Conservation (phyloP, 2,113 vertebrate genomes). For the Cheilinus undulatus region DNA sequence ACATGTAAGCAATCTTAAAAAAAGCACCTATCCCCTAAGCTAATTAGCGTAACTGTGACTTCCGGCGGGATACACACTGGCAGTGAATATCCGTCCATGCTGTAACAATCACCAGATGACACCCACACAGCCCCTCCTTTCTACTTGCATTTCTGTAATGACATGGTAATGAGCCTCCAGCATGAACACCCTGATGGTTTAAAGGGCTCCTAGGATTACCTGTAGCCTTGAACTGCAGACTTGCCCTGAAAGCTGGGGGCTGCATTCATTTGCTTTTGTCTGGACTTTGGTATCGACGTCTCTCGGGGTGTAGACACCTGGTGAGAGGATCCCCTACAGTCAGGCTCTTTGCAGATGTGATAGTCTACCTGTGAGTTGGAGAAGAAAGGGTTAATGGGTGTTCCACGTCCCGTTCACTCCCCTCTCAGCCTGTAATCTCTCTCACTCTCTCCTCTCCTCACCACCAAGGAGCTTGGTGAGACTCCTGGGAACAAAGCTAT, state of each 20-base stretch:
- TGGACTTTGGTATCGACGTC: neutral
- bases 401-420: conserved; percentile 65
- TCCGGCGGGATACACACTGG: conserved; percentile 56
- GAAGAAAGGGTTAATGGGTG: conserved; percentile 76
- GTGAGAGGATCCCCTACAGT: neutral
- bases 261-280: neutral
- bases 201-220: neutral
- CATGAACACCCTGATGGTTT: conserved; percentile 8
- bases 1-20: conserved; percentile 73
- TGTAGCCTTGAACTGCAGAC: neutral
- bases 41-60: conserved; percentile 74
- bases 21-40: conserved; percentile 80
- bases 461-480: conserved; percentile 64
- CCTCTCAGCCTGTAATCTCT: conserved; percentile 61
- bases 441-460: conserved; percentile 58
- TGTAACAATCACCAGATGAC: conserved; percentile 41
- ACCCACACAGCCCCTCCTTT: neutral
- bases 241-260: neutral
- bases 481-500: conserved; percentile 39
- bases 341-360: neutral
- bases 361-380: conserved; percentile 52
- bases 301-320: conserved; percentile 17
- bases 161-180: conserved; percentile 22
- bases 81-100: conserved; percentile 19
- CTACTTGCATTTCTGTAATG: neutral